Base-by-base conservation (phyloP, 2,797 vertebrate genomes). In the Leptatherina wallacei region DNA sequence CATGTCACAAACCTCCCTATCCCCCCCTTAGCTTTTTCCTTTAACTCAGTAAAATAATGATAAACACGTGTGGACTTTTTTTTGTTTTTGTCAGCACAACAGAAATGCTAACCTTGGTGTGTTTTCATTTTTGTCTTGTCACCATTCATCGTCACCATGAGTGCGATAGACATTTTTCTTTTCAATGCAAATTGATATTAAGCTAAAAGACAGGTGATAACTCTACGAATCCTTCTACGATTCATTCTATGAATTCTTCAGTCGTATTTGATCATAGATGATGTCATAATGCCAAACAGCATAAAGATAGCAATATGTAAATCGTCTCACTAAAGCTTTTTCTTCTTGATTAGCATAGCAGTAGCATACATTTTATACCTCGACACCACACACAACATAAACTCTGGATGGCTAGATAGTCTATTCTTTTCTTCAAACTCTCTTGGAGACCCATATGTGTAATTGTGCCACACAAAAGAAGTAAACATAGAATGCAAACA, bases 81-180 rank as follows among this genome's bases (percentile, higher is more conserved):
- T 52, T 38, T 80, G 85, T 85, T 59, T 61, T 81, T 77, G 40
- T 84, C 82, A 65, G 62, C 62, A 84, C 60, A 83, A 81, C 83
- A 89, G 92, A 95, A 93, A 88, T 97, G 96, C 95, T 97, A 98
- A 97, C 97, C 95, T 95, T 4, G 1, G 61, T 68, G 57, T 64
- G 44, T 66, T 69, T 32, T 33, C 63, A 77, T 85, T 80, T 78
- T 57, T 81, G 32, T 76, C 69, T 67, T 63, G 30, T 75, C 51
- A 22, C 74, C 77, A 80, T 75, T 69, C 75, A 73, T 81, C 62
- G 5, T 71, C 60, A 71, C 68, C 16, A 38, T 77, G 32, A 32
- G 30, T 64, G 13, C 69, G n/a, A 74, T 54, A 35, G 36, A 49
- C 58, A 68, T 56, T 70, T 70, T 27, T 81, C 22, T 70, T 82